A percentile compares a stretch with the other conserved stretches of the same genome.
These are phyloP conservation scores for Erannis defoliaria DNA, from an alignment of 2,888 invertebrate genomes.

Conservation along the genomic window DNA sequence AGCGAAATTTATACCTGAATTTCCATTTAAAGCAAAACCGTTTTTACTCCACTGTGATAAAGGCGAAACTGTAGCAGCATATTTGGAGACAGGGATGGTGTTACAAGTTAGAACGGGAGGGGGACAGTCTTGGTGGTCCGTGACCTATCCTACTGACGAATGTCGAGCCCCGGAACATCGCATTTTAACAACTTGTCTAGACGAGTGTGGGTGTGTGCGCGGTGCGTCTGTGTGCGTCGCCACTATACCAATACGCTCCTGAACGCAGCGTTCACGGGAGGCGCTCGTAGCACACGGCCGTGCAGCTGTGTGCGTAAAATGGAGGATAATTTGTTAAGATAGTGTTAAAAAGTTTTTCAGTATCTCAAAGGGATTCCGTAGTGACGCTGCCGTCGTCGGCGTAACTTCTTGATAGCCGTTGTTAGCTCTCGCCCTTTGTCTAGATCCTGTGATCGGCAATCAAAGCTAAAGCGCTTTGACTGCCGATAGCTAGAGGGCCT, in stretches of 20 bases:
- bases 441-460: conserved; percentile 30
- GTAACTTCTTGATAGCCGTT: conserved; percentile 24
- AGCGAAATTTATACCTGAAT: conserved; percentile 83
- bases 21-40: conserved; percentile 36
- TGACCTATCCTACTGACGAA: conserved; percentile 87
- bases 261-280: conserved; percentile 37
- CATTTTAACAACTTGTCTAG: conserved; percentile 84
- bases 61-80: conserved; percentile 54
- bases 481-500: conserved; percentile 20
- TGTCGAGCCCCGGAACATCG: conserved; percentile 84
- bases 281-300: conserved; percentile 23
- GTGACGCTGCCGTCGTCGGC: conserved; percentile 23
- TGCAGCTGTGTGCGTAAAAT: conserved; percentile 31
- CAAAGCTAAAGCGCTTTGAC: conserved; percentile 15
- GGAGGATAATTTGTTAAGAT: conserved; percentile 33
- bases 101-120: conserved; percentile 63
- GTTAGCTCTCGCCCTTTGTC: conserved; percentile 26
- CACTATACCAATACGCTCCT: conserved; percentile 29
- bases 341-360: conserved; percentile 43
- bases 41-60: conserved; percentile 44
- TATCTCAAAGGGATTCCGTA: conserved; percentile 39
- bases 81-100: conserved; percentile 56
- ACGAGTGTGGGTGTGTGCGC: conserved; percentile 66
- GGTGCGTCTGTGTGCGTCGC: conserved; percentile 50
- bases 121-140: conserved; percentile 74